Evolutionary conservation across 2,113 vertebrate species (phyloP).

Genomic region (Anser brachyrhynchus): DNA sequence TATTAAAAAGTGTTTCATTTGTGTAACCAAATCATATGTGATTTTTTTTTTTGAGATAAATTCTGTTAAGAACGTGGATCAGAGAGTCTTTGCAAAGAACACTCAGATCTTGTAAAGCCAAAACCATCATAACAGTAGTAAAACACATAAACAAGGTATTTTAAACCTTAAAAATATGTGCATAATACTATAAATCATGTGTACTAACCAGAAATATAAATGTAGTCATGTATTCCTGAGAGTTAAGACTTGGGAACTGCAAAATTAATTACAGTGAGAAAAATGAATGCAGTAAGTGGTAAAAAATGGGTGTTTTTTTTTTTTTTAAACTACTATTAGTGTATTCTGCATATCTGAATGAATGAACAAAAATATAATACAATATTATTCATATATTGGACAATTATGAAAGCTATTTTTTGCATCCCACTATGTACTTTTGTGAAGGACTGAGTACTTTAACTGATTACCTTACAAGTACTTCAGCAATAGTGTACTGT

Average conservation of each 20-base stretch:
- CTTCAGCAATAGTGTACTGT: background rate
- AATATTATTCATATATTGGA: background rate
- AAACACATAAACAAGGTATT: background rate
- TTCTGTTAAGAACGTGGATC: background rate
- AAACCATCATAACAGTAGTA: background rate
- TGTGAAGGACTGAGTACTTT: background rate
- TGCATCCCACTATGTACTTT: background rate
- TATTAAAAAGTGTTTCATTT: background rate
- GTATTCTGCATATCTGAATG: background rate
- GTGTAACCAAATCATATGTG: accelerated
- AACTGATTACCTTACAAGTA: background rate
- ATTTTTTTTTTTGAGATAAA: background rate
- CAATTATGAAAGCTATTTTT: background rate
- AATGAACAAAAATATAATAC: background rate
- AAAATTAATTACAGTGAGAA: background rate
- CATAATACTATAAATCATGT: background rate
- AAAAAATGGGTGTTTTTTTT: too few species aligned
- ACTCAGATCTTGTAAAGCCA: background rate
- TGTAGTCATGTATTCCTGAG: background rate
- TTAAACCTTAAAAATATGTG: background rate
- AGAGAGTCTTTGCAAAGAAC: background rate
- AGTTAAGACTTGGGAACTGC: background rate
- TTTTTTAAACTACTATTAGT: background rate
- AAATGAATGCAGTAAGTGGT: background rate
- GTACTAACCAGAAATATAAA: background rate